These are phyloP conservation scores for Scleropages formosus DNA, from an alignment of 2,797 vertebrate genomes.

Conservation along the genomic window DNA sequence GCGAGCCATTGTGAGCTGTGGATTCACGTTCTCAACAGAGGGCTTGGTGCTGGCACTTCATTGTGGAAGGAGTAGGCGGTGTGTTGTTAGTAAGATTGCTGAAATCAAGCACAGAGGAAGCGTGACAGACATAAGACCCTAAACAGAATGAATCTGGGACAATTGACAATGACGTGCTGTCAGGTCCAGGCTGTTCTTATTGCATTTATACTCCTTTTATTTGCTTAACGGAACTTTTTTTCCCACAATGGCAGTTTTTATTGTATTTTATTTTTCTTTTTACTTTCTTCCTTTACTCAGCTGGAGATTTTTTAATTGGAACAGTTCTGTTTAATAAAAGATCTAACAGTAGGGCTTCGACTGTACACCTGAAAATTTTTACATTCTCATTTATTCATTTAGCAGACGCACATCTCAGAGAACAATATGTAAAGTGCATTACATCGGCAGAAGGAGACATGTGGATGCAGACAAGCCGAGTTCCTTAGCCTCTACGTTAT, in stretches of 20 bases:
- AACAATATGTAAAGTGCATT: no score
- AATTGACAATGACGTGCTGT: neutral
- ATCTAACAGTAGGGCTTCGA: no score
- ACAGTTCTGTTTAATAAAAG: no score
- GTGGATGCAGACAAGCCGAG: no score
- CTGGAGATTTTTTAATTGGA: no score
- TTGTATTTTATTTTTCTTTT: neutral
- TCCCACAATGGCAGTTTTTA: neutral
- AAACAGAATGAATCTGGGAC: neutral
- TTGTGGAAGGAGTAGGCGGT: neutral
- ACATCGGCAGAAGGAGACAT: no score
- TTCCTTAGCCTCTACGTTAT: no score
- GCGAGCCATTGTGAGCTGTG: neutral
- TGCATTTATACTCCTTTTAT: neutral
- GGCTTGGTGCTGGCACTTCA: neutral
- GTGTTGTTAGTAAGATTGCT: neutral
- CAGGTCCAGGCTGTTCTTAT: neutral
- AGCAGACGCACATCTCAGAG: no score
- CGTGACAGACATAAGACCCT: neutral
- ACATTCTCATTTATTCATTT: no score
- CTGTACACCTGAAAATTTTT: no score
- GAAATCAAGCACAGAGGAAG: neutral
- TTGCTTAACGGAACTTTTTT: neutral
- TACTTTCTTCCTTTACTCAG: neutral
- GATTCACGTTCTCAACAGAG: neutral